A percentile compares a stretch with the other conserved stretches of the same genome.
Evolutionary conservation across 1,140 invertebrate genomes (phyloP).

Genomic region (Drosophila lacteicornis): DNA sequence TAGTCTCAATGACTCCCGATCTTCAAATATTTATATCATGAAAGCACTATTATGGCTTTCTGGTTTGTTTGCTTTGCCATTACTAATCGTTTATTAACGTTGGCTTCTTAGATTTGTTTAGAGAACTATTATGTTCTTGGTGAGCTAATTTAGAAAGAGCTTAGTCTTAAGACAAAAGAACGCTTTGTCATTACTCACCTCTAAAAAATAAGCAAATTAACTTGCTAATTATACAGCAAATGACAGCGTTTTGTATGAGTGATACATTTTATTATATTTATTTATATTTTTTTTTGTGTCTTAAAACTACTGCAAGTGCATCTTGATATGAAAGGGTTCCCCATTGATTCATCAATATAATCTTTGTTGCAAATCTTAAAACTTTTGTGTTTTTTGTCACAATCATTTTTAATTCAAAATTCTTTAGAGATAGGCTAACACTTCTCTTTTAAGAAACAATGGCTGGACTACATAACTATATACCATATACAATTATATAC

Average conservation of each 20-base stretch:
- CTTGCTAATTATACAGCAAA: background rate
- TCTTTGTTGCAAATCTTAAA: background rate
- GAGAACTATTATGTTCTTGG: background rate
- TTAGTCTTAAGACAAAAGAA: background rate
- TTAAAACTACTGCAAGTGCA: too few species aligned
- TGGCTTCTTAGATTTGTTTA: background rate
- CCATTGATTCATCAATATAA: too few species aligned
- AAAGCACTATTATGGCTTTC: conserved; percentile 12
- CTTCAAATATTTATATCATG: conserved; percentile 20
- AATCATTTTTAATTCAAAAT: background rate
- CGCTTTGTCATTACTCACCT: background rate
- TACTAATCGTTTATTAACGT: background rate
- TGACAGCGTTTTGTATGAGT: background rate
- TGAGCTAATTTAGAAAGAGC: background rate
- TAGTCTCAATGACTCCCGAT: conserved; percentile 6
- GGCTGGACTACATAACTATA: background rate
- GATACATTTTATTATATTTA: background rate
- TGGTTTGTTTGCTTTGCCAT: conserved; percentile 2
- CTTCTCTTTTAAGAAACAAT: background rate
- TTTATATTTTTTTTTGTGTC: background rate
- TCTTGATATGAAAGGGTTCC: too few species aligned
- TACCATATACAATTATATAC: too few species aligned
- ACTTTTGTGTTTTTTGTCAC: background rate
- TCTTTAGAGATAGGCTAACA: background rate
- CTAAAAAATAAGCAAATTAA: background rate